Base-by-base conservation (phyloP, 2,888 invertebrate species). In the Epistrophella euchroma region DNA sequence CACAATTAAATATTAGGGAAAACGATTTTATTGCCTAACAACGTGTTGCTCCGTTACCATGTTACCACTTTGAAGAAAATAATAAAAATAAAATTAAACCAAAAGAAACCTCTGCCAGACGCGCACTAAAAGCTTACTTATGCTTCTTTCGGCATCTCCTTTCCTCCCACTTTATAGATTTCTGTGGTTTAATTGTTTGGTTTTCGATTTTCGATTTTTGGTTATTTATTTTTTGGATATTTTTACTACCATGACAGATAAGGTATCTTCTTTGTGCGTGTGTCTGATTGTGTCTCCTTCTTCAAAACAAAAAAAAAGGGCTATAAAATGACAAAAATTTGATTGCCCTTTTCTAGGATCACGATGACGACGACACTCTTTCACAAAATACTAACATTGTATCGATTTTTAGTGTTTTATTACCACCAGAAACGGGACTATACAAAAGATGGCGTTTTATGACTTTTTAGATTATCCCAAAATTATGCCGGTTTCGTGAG, bases 401-500 rank as follows among this genome's bases (percentile, higher is more conserved):
- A 82, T 86, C 47, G 74, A 58, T 71, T 86, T 82, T 81, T 78
- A 86, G 71, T 82, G 76, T 86, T 86, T 86, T 86, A 86, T 82
- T 82, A 45, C 62, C 37, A 60, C 52, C 37, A 72, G 22, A 73
- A 50, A 77, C 81, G 77, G 70, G 72, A 80, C 76, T 79, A 2
- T 7, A 66, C 75, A 75, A 84, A 82, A 80, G 79, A 80, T 72
- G 80, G 47, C 15, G 66, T 19, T 85, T 85, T 73, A 85, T 68
- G 10, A 55, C 35, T 70, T 85, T 56, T 73, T 55, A 68, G 15
- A 52, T 75, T 66, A 76, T 72, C 28, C 19, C 43, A 25, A 11
- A 47, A 13, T 35, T 43, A 74, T 13, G 15, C 70, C 60, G 35
- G 32, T 40, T 45, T 45, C 32, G 25, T 6, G 6, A 43, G 22